Evolutionary conservation across 2,888 invertebrate species (phyloP), one percentile per base, ranked within the genome.

Genomic region (Nebria salina): DNA sequence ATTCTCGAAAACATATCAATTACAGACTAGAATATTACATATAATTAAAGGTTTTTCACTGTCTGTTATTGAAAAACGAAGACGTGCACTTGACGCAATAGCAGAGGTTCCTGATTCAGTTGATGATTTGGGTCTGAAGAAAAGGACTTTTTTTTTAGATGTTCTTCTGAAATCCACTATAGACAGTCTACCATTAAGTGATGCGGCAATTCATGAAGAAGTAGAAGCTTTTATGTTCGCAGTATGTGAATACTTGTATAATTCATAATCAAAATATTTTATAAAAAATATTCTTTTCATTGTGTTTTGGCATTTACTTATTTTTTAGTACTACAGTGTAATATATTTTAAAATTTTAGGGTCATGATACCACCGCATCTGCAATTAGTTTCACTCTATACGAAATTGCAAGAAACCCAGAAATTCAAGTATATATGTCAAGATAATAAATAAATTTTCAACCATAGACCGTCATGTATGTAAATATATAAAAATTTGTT

Each of bases 21-120:
- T 90, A 54, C 92, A 93, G 85, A 88, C 88, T 2, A 87, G 89
- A 72, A 89, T 89, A 0, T 83, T 92, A 11, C 83, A 88, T 25
- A 89, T 88, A n/a, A 89, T 92, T 0, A 92, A 91, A 77, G 87
- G 89, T 0, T 92, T 93, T 75, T 91, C 92, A 3, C 90, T 92
- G 81, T 88, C 88, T 65, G 91, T 93, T 0, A 92, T 93, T 1
- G 86, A 88, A 72, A 90, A 91, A n/a, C 87, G 91, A 82, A 86
- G 88, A 64, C 83, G 86, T n/a, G 84, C 85, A 75, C 84, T 82
- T 72, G 83, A 26, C 9, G 42, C 26, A 26, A 43, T 1, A n/a
- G 42, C 20, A 9, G 43, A 34, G 20, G 15, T 13, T 20, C 2
- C 1, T 11, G 13, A 76, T 26, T 8, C 8, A 11, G 11, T 15